A percentile compares a stretch with the other conserved stretches of the same genome.
phyloP scores from a whole-genome alignment of 2,113 vertebrate genomes.

The Cottus gobio region DNA sequence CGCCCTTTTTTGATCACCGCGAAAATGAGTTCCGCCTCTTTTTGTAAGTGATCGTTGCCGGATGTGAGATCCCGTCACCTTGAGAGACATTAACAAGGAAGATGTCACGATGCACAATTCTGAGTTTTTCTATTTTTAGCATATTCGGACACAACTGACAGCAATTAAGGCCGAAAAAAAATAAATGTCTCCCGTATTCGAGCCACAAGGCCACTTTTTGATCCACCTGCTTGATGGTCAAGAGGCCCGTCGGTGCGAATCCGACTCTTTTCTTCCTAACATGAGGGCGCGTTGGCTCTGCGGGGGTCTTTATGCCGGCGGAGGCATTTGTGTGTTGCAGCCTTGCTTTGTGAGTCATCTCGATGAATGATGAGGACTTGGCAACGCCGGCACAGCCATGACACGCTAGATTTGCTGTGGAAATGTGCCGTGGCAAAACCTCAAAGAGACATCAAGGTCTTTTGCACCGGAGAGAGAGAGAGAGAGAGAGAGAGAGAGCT shows the following conservation, averaged over 20 bases:
- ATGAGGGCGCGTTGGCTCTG: conserved; percentile 35
- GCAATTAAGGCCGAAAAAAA: conserved; percentile 1
- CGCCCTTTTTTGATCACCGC: conserved; percentile 71
- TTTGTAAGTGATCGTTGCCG: conserved; percentile 58
- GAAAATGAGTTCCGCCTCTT: conserved; percentile 53
- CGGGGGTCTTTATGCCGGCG: conserved; percentile 6
- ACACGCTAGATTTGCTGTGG: conserved; percentile 69
- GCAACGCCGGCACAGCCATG: conserved; percentile 46
- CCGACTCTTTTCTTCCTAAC: conserved; percentile 18
- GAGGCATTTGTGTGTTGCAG: conserved; percentile 51
- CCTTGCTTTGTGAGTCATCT: conserved; percentile 69
- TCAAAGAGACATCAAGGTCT: conserved; percentile 73
- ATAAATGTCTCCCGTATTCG: not conserved
- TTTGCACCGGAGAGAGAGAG: conserved; percentile 38
- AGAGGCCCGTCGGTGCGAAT: conserved; percentile 1
- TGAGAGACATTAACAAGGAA: conserved; percentile 20
- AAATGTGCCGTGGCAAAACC: conserved; percentile 71
- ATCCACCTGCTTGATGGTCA: conserved; percentile 4
- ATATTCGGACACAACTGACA: not conserved
- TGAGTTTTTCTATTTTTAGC: not conserved
- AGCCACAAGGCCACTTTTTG: conserved; percentile 3
- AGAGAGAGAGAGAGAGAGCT: conserved; percentile 30
- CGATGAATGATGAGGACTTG: conserved; percentile 58
- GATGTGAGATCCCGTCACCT: conserved; percentile 49
- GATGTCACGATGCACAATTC: conserved; percentile 3